phyloP scores from a whole-genome alignment of 2,888 invertebrate genomes.

The Oscheius myriophilus region DNA sequence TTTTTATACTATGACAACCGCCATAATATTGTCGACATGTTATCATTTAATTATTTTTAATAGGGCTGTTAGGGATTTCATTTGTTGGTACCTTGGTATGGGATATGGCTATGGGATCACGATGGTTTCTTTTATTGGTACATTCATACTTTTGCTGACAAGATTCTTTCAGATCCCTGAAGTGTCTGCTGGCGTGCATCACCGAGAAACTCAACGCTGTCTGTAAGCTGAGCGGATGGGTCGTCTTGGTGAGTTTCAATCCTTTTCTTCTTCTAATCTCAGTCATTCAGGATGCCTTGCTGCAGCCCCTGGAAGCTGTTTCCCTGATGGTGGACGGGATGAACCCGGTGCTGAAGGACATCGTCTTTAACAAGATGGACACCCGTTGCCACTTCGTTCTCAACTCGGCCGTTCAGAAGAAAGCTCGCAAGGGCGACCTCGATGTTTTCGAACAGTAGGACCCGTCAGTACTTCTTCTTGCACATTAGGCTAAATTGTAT shows the following conservation, averaged over 20 bases:
- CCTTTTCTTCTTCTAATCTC: not conserved
- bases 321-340: conserved; percentile 36
- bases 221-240: conserved; percentile 45
- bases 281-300: conserved; percentile 32
- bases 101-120: too few relatives aligned
- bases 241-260: conserved; percentile 24
- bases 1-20: too few relatives aligned
- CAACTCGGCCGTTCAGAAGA: conserved; percentile 34
- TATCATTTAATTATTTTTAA: too few relatives aligned
- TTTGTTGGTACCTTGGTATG: too few relatives aligned
- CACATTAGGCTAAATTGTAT: too few relatives aligned
- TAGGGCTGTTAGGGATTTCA: too few relatives aligned
- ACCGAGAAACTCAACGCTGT: conserved; percentile 36
- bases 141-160: not conserved
- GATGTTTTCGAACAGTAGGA: not conserved
- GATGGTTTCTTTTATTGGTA: not conserved
- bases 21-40: too few relatives aligned
- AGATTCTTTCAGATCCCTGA: conserved; percentile 28
- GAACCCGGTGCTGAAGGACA: conserved; percentile 33
- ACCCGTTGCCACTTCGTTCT: conserved; percentile 21
- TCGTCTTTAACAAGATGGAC: conserved; percentile 42
- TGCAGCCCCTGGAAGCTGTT: conserved; percentile 48
- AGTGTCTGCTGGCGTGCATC: conserved; percentile 44
- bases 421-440: conserved; percentile 47
- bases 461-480: too few relatives aligned